A percentile compares a stretch with the other conserved stretches of the same genome.
Conservation (phyloP, 2,113 vertebrate species). For the Strigops habroptila region DNA sequence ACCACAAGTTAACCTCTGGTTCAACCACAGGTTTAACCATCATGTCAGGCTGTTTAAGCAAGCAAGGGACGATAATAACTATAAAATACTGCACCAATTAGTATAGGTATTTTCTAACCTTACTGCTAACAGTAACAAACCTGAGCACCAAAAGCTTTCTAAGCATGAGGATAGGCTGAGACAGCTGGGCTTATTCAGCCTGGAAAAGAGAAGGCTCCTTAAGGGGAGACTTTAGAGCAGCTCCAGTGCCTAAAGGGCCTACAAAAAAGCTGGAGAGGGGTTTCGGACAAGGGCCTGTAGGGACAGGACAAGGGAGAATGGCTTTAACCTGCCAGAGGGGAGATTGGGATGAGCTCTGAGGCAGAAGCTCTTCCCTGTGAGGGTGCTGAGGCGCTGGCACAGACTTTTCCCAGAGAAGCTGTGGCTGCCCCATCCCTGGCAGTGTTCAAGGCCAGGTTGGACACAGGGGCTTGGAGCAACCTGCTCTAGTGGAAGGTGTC, state of each 20-base stretch:
- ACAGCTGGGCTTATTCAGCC: not conserved
- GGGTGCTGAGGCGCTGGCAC: rapidly evolving
- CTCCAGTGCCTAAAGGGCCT: not conserved
- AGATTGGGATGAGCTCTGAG: not conserved
- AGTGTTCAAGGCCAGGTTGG: not conserved
- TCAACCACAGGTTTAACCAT: not conserved
- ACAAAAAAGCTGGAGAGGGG: not conserved
- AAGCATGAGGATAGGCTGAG: not conserved
- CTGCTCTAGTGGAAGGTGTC: not conserved
- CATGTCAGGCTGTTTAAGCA: not conserved
- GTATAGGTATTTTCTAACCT: not conserved
- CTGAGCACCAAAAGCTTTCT: not conserved
- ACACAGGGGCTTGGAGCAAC: not conserved
- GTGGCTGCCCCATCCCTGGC: not conserved
- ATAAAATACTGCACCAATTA: not conserved
- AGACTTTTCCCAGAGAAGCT: rapidly evolving
- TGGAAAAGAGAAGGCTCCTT: not conserved
- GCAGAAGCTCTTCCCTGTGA: not conserved
- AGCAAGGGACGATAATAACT: not conserved
- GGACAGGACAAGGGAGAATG: rapidly evolving
- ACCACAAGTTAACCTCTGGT: not conserved
- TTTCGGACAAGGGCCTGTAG: not conserved
- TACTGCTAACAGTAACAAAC: not conserved
- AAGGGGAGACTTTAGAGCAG: not conserved
- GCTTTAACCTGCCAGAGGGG: not conserved